Conservation (phyloP, 2,888 invertebrate species). For the Caenorhabditis macrosperma region DNA sequence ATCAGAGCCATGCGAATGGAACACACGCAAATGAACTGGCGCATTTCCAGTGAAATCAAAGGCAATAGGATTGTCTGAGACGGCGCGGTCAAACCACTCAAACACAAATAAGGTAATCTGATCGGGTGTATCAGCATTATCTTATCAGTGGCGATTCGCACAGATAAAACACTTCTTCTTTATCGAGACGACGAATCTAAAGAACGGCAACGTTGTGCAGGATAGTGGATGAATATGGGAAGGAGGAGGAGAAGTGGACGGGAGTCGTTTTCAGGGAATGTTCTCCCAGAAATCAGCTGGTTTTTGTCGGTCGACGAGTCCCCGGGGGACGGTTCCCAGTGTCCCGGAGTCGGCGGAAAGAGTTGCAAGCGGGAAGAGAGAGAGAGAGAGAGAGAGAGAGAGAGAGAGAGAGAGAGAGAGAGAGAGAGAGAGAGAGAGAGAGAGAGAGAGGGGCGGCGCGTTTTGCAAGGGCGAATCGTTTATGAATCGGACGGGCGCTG, state of each 20-base stretch:
- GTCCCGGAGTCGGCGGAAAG: background rate
- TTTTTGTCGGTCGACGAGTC: conserved; percentile 3
- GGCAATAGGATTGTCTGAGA: background rate
- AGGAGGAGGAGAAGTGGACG: background rate
- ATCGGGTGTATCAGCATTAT: background rate
- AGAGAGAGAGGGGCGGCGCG: background rate
- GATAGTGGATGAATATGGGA: background rate
- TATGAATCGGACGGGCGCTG: conserved; percentile 19
- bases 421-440: background rate
- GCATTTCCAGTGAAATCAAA: background rate
- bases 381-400: background rate
- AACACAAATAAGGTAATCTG: conserved; percentile 10
- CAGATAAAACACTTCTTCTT: background rate
- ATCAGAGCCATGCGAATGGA: background rate
- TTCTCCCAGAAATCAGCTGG: conserved; percentile 9
- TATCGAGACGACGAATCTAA: background rate
- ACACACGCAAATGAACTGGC: background rate
- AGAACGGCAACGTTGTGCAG: conserved; percentile 5
- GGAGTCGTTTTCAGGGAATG: background rate
- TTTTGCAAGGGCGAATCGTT: conserved; percentile 37
- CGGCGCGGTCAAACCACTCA: background rate
- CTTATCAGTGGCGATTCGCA: background rate
- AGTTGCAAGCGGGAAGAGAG: conserved; percentile 4
- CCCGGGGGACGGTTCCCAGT: background rate
- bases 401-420: background rate